Evolutionary conservation across 2,113 vertebrate species (phyloP), one percentile per base, ranked within the genome.

Genomic region (Isurus oxyrinchus): DNA sequence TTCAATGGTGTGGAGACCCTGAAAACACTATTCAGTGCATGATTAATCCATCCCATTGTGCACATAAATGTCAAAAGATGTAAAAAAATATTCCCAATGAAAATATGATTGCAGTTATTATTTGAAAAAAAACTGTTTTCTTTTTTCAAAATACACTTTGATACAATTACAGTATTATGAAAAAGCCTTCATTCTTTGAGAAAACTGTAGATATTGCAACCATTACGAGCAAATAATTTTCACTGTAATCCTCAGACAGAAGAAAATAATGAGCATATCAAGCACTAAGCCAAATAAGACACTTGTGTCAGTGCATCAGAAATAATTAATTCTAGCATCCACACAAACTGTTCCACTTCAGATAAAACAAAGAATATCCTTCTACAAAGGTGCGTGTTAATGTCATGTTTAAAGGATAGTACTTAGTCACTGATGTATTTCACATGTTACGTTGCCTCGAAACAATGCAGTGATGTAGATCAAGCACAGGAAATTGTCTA

Each of bases 181-280:
- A 94, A 91, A 94, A 55, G 44, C 0, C 10, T 49, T 49, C 23
- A 95, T 95, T 69, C 94, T 49, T 55, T 69, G 67, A 11, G 49
- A 72, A 76, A 55, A 72, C 23, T 35, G 44, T 53, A 53, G 66
- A 31, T 55, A 31, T 55, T 95, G 44, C 6, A 76, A 95, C 66
- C 94, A 76, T 69, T 95, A 76, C 76, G 25, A 95, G 66, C 25
- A 72, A 95, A 49, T 76, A 69, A 72, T 72, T 13, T 95, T 53
- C 66, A 31, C 10, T 31, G n/a, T 55, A 31, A 35, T 95, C 93
- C 61, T 95, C 93, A 67, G 93, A 69, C 23, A 67, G 63, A 95
- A 95, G 53, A 95, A 66, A 63, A 95, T 69, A 95, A 95, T 95
- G 66, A 95, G 49, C 66, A 72, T 76, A 72, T 95, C 94, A 95